A percentile compares a stretch with the other conserved stretches of the same genome.
phyloP scores from a whole-genome alignment of 2,888 invertebrate genomes.

The Apamea monoglypha region DNA sequence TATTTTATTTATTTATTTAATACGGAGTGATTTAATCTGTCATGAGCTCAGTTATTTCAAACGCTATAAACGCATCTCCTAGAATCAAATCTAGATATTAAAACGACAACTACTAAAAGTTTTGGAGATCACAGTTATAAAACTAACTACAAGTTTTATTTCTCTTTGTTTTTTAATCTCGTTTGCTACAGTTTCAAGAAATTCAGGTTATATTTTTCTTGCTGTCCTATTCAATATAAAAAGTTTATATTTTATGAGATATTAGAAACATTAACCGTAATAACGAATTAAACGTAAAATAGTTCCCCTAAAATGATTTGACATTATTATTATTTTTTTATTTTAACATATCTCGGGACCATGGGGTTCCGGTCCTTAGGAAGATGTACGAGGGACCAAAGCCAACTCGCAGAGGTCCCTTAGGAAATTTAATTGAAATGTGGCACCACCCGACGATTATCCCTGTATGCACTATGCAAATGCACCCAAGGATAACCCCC shows the following conservation, averaged over 20 bases:
- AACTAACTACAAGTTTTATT: conserved; percentile 6
- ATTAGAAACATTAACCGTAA: not conserved
- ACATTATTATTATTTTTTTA: no score
- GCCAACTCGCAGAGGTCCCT: no score
- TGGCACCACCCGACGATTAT: no score
- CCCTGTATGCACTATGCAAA: no score
- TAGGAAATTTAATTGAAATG: no score
- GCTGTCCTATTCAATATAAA: not conserved
- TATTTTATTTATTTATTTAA: not conserved
- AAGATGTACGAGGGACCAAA: no score
- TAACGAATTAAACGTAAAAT: not conserved
- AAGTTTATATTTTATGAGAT: not conserved
- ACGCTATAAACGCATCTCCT: not conserved
- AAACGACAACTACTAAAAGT: not conserved
- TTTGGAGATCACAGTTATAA: conserved; percentile 3
- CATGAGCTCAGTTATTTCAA: not conserved
- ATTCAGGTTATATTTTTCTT: not conserved
- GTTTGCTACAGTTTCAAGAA: conserved; percentile 7
- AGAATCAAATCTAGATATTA: not conserved
- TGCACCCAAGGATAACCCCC: no score
- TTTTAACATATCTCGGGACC: no score
- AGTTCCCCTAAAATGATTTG: not conserved
- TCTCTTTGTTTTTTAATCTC: not conserved
- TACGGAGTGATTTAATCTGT: not conserved
- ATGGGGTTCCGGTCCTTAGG: no score